These are phyloP conservation scores for Carassius auratus DNA, from an alignment of 2,113 vertebrate species.

Conservation along the genomic window DNA sequence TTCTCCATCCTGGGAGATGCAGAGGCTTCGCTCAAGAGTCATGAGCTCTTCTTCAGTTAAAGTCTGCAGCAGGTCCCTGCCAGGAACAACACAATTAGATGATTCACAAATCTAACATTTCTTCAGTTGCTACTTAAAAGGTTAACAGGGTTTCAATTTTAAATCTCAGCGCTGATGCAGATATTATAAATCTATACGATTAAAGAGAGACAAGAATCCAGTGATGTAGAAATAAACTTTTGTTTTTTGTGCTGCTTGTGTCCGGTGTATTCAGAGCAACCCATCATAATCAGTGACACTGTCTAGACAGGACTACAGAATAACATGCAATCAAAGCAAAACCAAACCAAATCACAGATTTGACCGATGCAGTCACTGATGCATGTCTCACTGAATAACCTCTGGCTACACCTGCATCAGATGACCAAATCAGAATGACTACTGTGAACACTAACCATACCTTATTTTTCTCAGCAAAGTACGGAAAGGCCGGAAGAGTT, in stretches of 20 bases:
- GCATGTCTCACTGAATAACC: no score
- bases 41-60: constrained; percentile 88
- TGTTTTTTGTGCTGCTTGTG: no score
- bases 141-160: not conserved
- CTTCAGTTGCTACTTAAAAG: not conserved
- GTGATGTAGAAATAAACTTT: no score
- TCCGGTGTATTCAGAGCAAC: no score
- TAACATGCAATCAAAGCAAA: not conserved
- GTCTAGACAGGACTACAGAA: not conserved
- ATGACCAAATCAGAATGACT: not conserved
- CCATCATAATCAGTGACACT: no score
- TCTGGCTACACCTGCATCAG: no score
- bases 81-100: constrained; percentile 20
- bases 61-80: constrained; percentile 91
- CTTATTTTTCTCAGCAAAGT: constrained; percentile 94
- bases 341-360: no score
- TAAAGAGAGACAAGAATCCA: no score
- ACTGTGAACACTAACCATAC: constrained; percentile 64
- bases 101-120: not conserved
- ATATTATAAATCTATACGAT: no score
- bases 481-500: constrained; percentile 96
- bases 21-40: constrained; percentile 87
- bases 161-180: not conserved
- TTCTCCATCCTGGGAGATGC: constrained; percentile 91
- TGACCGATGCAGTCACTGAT: no score